These are phyloP conservation scores for Pseudachorutes palmiensis DNA, from an alignment of 1,140 invertebrate species.

Conservation along the genomic window DNA sequence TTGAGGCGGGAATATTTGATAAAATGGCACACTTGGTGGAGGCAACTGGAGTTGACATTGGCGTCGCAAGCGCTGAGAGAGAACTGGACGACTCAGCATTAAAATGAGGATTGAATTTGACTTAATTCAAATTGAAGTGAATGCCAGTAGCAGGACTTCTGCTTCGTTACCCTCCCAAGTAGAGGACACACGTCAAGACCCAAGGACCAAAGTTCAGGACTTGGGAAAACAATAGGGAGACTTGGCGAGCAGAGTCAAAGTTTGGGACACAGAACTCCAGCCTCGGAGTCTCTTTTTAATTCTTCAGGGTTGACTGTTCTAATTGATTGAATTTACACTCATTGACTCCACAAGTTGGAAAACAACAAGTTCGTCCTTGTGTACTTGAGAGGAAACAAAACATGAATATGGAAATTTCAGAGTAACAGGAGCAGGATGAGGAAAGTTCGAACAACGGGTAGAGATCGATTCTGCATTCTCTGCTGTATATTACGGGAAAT, in stretches of 20 bases:
- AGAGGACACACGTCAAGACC: not conserved
- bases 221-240: not conserved
- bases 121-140: not conserved
- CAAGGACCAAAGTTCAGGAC: not conserved
- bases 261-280: too few relatives aligned
- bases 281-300: slow-evolving; percentile 1
- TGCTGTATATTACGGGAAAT: not conserved
- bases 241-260: not conserved
- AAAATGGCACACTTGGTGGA: not conserved
- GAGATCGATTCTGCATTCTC: not conserved
- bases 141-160: not conserved
- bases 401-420: slow-evolving; percentile 7
- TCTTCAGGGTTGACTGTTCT: slow-evolving; percentile 3
- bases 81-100: not conserved
- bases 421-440: too few relatives aligned
- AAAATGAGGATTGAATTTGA: not conserved
- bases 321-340: slow-evolving; percentile 14
- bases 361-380: not conserved
- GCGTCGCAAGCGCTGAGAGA: not conserved
- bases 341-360: slow-evolving; percentile 12
- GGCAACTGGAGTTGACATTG: not conserved
- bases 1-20: not conserved
- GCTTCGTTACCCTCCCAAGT: not conserved
- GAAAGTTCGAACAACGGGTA: not conserved
- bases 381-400: not conserved